Percentiles rank a stretch among this genome's conserved stretches.
These are phyloP conservation scores for Zaprionus ornatus DNA, from an alignment of 1,140 invertebrate species.

Conservation along the genomic window DNA sequence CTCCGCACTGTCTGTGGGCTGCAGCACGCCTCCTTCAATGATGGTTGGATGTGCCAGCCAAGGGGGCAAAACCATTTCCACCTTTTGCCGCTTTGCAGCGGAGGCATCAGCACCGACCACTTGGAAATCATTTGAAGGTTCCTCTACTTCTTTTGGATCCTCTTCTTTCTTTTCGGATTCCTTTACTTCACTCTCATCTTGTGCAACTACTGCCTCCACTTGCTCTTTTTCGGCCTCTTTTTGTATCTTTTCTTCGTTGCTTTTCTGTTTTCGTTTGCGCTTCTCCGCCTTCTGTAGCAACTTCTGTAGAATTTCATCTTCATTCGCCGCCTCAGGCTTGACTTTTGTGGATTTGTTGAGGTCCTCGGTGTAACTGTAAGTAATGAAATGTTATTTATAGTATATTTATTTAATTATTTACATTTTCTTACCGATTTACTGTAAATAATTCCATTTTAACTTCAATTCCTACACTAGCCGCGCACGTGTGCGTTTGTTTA, in stretches of 20 bases:
- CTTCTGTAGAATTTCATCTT: constrained; percentile 86
- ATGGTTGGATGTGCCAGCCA: constrained; percentile 93
- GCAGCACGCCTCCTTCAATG: constrained; percentile 85
- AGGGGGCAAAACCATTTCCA: constrained; percentile 91
- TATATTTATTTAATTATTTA: background rate
- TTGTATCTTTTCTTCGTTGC: constrained; percentile 22
- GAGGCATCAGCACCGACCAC: constrained; percentile 84
- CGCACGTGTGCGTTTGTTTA: constrained; percentile 72
- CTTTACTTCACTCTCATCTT: background rate
- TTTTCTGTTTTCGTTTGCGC: constrained; percentile 70
- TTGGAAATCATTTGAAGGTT: constrained; percentile 82
- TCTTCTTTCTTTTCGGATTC: background rate
- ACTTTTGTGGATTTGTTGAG: constrained; percentile 21
- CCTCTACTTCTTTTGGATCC: constrained; percentile 11
- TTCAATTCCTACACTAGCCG: background rate
- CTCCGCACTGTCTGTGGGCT: constrained; percentile 87
- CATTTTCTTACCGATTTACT: constrained; percentile 69
- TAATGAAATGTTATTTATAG: background rate
- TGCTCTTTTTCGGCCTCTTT: background rate
- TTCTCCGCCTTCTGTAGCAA: constrained; percentile 85
- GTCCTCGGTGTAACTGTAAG: constrained; percentile 51
- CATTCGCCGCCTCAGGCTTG: constrained; percentile 55
- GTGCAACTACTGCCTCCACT: background rate
- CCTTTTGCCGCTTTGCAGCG: constrained; percentile 85
- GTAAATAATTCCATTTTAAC: constrained; percentile 78